A percentile compares a stretch with the other conserved stretches of the same genome.
phyloP scores from a whole-genome alignment of 2,797 vertebrate genomes.

The Vespertilio murinus region DNA sequence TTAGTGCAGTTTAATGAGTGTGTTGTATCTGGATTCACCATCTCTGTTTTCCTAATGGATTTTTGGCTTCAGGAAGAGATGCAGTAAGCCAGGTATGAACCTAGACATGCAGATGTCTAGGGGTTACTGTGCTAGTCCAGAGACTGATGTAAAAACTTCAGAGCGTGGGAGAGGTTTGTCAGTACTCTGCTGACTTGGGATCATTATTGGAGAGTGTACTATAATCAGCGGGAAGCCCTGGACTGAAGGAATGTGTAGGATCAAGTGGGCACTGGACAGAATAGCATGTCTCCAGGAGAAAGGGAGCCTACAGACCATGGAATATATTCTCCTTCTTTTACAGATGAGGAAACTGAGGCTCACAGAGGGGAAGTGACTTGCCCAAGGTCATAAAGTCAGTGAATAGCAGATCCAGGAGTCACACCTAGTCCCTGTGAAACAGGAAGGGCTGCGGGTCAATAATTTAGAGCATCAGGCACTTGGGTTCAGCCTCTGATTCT shows the following conservation, averaged over 20 bases:
- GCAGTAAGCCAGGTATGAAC: background rate
- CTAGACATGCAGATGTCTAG: background rate
- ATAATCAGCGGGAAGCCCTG: background rate
- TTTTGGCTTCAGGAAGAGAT: conserved; percentile 50
- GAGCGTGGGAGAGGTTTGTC: background rate
- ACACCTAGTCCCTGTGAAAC: background rate
- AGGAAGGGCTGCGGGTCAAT: background rate
- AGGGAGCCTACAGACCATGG: background rate
- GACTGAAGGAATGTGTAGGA: background rate
- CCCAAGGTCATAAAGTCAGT: background rate
- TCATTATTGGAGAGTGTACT: background rate
- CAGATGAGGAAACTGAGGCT: background rate
- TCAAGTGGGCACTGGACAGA: background rate
- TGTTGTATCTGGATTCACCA: conserved; percentile 10
- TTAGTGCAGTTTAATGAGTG: conserved; percentile 11
- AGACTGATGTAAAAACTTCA: background rate
- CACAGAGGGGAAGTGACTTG: background rate
- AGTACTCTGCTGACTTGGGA: background rate
- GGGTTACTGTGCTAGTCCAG: background rate
- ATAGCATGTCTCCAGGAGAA: background rate
- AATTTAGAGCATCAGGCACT: background rate
- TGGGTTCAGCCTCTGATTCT: background rate
- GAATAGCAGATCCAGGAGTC: background rate
- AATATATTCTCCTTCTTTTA: background rate
- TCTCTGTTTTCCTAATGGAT: conserved; percentile 10